Conservation (phyloP, 2,113 vertebrate genomes). For the Anser brachyrhynchus region DNA sequence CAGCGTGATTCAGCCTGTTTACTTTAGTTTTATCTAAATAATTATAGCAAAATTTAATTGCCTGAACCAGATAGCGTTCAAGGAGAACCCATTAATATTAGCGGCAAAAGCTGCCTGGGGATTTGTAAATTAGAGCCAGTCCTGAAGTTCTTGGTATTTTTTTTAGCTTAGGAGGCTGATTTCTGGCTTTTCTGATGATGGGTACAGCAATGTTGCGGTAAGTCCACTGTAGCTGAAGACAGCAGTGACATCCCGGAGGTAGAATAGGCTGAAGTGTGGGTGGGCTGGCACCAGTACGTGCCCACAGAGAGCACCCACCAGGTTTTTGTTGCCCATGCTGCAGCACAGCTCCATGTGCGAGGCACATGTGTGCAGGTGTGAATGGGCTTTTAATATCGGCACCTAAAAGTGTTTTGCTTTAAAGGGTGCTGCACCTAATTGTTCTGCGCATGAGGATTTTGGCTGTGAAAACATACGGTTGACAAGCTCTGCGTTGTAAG, state of each 20-base stretch:
- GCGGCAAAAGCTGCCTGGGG: conserved; percentile 20
- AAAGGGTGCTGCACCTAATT: neutral
- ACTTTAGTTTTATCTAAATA: conserved; percentile 62
- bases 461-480: neutral
- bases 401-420: neutral
- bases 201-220: neutral
- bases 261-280: neutral
- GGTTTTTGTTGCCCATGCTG: neutral
- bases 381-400: neutral
- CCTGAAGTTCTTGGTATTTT: neutral
- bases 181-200: neutral
- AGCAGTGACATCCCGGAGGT: neutral
- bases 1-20: conserved; percentile 55
- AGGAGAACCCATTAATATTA: conserved; percentile 59
- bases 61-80: conserved; percentile 29
- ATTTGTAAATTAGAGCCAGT: neutral
- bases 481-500: neutral
- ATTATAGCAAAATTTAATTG: conserved; percentile 57
- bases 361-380: neutral
- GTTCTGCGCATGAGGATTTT: neutral
- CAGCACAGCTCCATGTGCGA: neutral
- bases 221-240: neutral
- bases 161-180: neutral
- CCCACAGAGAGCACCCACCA: neutral
- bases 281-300: neutral